Percentiles rank a stretch among this genome's conserved stretches.
phyloP scores from a whole-genome alignment of 2,797 vertebrate genomes.

The Hemibagrus guttatus region DNA sequence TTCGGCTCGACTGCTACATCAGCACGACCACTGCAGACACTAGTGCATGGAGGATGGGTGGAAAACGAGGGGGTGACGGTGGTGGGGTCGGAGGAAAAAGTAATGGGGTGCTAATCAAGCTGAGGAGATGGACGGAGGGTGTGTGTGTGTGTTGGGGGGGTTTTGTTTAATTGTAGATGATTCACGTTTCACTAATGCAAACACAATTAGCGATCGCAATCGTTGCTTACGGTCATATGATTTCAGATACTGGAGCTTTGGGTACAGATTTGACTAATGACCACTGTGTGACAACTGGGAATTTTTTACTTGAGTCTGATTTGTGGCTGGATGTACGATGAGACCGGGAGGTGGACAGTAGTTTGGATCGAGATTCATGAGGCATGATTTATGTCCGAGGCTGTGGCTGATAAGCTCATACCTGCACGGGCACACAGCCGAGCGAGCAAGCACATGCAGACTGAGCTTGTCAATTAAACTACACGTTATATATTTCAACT shows the following conservation, averaged over 20 bases:
- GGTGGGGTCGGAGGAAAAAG: no score
- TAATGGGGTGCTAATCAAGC: conserved; percentile 27
- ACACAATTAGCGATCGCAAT: conserved; percentile 34
- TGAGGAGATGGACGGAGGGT: not conserved
- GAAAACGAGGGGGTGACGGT: not conserved
- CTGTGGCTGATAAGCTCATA: conserved; percentile 19
- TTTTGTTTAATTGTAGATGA: conserved; percentile 51
- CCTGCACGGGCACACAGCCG: conserved; percentile 4
- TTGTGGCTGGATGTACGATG: conserved; percentile 4
- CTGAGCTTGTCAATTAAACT: not conserved
- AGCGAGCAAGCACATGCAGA: not conserved
- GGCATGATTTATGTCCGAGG: conserved; percentile 12
- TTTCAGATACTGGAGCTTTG: conserved; percentile 16
- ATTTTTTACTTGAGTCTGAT: conserved; percentile 34
- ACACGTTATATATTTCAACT: not conserved
- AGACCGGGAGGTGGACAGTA: conserved; percentile 10
- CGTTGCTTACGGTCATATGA: conserved; percentile 22
- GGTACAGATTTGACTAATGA: conserved; percentile 38
- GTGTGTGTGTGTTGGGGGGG: not conserved
- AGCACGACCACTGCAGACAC: conserved; percentile 26
- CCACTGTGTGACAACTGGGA: not conserved
- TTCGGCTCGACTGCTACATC: conserved; percentile 31
- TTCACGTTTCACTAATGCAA: conserved; percentile 42
- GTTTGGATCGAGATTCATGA: conserved; percentile 1
- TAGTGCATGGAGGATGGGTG: conserved; percentile 35